phyloP scores from a whole-genome alignment of 30 jellyfish, hydroid and myxozoan species.

The Hydra vulgaris region DNA sequence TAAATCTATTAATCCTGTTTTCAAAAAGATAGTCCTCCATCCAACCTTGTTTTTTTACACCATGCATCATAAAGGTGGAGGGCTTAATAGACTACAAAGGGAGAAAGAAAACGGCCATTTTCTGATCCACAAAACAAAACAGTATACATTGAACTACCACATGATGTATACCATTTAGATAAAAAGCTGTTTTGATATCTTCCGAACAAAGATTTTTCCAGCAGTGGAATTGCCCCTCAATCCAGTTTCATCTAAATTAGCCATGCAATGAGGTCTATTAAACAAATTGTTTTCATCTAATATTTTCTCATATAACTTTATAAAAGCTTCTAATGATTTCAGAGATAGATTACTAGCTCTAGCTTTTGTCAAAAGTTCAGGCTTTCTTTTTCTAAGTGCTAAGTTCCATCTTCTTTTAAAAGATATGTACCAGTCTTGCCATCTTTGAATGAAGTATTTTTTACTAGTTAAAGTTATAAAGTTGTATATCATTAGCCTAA shows the following conservation, averaged over 20 bases:
- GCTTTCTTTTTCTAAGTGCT: background rate
- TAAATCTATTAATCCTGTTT: too few species aligned
- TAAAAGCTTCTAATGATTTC: background rate
- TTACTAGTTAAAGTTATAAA: too few species aligned
- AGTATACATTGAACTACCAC: constrained; percentile 28
- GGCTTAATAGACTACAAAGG: constrained; percentile 43
- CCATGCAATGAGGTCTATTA: background rate
- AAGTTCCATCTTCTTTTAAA: background rate
- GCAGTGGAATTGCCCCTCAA: background rate
- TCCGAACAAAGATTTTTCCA: background rate
- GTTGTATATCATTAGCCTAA: too few species aligned
- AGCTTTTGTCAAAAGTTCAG: background rate
- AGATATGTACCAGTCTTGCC: background rate
- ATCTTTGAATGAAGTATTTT: too few species aligned
- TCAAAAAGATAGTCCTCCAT: too few species aligned
- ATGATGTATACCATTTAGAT: background rate
- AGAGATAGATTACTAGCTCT: background rate
- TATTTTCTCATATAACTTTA: background rate
- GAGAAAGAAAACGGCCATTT: constrained; percentile 24
- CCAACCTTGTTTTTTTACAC: too few species aligned
- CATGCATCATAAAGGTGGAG: constrained; percentile 30
- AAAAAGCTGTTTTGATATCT: background rate
- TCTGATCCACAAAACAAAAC: constrained; percentile 44
- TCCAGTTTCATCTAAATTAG: background rate
- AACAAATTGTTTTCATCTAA: background rate